Percentiles rank a stretch among this genome's conserved stretches.
Evolutionary conservation across 2,113 vertebrate genomes (phyloP).

Genomic region (Crotalus helleri): DNA sequence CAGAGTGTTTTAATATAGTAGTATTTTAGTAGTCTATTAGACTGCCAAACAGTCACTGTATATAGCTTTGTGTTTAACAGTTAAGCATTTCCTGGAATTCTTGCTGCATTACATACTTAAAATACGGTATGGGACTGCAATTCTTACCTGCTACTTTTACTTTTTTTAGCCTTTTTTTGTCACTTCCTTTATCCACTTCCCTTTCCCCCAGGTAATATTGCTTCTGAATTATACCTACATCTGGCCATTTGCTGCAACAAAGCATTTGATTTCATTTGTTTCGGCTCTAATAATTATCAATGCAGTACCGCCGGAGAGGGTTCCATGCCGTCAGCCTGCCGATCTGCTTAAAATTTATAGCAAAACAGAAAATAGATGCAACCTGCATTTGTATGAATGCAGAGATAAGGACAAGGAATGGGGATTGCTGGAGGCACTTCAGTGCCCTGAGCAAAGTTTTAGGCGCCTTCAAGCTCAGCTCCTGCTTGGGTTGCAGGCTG

Average conservation of each 20-base stretch:
- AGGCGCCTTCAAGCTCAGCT: not conserved
- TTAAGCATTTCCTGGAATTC: not conserved
- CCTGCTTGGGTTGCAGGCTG: not conserved
- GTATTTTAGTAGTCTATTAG: not conserved
- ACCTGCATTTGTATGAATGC: constrained; percentile 4
- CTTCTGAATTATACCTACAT: not conserved
- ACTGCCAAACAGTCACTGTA: not conserved
- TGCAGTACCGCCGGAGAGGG: no score
- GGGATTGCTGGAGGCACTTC: not conserved
- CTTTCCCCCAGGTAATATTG: not conserved
- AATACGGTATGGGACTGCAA: not conserved
- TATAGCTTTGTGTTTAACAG: not conserved
- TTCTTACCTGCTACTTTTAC: not conserved
- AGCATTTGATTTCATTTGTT: not conserved
- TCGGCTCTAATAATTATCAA: not conserved
- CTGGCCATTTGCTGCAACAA: not conserved
- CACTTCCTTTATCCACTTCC: not conserved
- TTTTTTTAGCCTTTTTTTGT: not conserved
- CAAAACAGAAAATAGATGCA: constrained; percentile 7
- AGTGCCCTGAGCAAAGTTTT: not conserved
- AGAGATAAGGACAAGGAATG: not conserved
- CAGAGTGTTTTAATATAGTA: not conserved
- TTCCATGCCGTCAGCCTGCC: not conserved
- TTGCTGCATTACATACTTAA: not conserved
- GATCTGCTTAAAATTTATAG: constrained; percentile 15